phyloP scores from a whole-genome alignment of 2,888 invertebrate genomes.

The Cheilosia impressa region DNA sequence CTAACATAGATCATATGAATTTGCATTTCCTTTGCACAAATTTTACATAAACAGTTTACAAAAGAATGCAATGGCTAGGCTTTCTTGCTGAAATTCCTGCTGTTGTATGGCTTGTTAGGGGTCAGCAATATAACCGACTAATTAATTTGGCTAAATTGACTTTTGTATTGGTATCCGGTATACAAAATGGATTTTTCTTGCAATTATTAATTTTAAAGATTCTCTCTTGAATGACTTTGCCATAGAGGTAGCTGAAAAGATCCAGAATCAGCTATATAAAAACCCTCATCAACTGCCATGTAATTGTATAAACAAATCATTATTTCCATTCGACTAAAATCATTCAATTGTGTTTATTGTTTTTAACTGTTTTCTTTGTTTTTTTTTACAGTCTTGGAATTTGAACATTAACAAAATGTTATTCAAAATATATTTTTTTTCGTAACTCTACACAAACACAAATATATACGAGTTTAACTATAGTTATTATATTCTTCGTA shows the following conservation, averaged over 20 bases:
- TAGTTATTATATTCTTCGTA: conserved; percentile 47
- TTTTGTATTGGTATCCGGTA: too few species aligned
- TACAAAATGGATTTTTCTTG: too few species aligned
- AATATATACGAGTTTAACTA: conserved; percentile 46
- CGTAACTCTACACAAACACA: conserved; percentile 67
- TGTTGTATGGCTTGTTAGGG: too few species aligned
- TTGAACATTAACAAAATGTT: conserved; percentile 76
- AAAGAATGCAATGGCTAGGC: too few species aligned
- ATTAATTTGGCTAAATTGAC: too few species aligned
- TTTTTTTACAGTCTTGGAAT: conserved; percentile 81
- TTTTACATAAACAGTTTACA: too few species aligned
- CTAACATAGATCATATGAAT: too few species aligned
- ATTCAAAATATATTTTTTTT: conserved; percentile 64
- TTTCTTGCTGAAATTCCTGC: too few species aligned
- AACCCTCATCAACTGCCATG: conserved; percentile 32
- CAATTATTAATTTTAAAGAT: neutral
- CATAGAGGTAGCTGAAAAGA: neutral
- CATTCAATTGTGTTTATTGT: conserved; percentile 65
- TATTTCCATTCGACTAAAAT: conserved; percentile 38
- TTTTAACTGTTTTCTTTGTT: conserved; percentile 74
- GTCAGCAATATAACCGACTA: too few species aligned
- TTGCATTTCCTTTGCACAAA: too few species aligned
- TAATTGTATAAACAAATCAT: conserved; percentile 40
- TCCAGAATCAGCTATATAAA: neutral
- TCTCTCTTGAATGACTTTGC: conserved; percentile 7